These are phyloP conservation scores for Aeoliscus strigatus DNA, from an alignment of 2,797 vertebrate genomes.

Conservation along the genomic window DNA sequence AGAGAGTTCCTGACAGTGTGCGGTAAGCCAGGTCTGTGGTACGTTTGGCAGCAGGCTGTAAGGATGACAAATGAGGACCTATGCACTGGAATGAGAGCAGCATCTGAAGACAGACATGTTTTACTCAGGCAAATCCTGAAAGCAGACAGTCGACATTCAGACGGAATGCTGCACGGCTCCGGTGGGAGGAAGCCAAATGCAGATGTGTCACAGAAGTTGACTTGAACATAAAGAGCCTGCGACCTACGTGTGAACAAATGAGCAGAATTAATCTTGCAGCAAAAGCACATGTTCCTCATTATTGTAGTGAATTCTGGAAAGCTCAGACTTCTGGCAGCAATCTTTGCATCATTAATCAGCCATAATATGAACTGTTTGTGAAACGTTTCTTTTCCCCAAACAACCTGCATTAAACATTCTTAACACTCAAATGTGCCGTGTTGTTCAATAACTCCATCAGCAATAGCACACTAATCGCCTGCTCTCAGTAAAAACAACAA, in stretches of 20 bases:
- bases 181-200: constrained; percentile 39
- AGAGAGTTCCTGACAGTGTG: constrained; percentile 40
- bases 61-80: constrained; percentile 63
- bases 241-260: too few relatives aligned
- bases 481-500: constrained; percentile 60
- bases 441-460: constrained; percentile 12
- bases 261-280: background rate
- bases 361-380: background rate
- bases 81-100: constrained; percentile 48
- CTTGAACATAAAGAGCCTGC: constrained; percentile 3
- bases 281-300: background rate
- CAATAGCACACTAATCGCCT: constrained; percentile 45
- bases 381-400: constrained; percentile 1
- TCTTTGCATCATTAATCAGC: constrained; percentile 1
- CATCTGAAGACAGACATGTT: constrained; percentile 43
- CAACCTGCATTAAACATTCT: constrained; percentile 18
- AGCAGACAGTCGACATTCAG: constrained; percentile 26
- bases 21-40: constrained; percentile 36
- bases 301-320: background rate
- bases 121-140: constrained; percentile 36
- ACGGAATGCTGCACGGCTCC: constrained; percentile 39
- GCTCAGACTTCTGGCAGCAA: background rate
- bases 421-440: constrained; percentile 4
- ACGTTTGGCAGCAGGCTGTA: constrained; percentile 56
- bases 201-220: constrained; percentile 31